These are phyloP conservation scores for Microctenopoma lineatum DNA, from an alignment of 2,797 vertebrate species.

Conservation along the genomic window DNA sequence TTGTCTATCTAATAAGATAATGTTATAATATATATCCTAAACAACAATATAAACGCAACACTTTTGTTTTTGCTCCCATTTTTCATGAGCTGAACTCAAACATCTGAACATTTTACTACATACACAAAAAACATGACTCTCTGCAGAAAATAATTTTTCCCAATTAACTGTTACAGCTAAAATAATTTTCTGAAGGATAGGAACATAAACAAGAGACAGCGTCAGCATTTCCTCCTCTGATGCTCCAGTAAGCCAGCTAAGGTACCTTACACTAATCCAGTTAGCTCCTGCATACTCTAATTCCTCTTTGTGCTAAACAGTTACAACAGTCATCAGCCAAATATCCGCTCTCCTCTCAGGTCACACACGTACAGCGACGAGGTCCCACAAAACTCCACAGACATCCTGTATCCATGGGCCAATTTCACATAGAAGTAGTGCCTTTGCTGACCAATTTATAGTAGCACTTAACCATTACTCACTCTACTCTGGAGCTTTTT, in stretches of 20 bases:
- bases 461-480: background rate
- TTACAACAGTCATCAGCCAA: constrained; percentile 51
- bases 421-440: background rate
- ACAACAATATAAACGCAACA: no score
- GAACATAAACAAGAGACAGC: constrained; percentile 1
- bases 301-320: constrained; percentile 67
- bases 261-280: constrained; percentile 73
- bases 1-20: background rate
- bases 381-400: constrained; percentile 12
- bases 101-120: no score
- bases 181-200: constrained; percentile 13
- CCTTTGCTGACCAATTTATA: background rate
- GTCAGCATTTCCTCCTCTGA: constrained; percentile 44
- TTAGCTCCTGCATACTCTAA: constrained; percentile 61
- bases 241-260: constrained; percentile 52
- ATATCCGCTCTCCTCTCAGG: constrained; percentile 30
- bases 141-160: background rate
- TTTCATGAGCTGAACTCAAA: no score
- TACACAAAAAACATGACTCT: no score
- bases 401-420: background rate
- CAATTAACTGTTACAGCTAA: background rate
- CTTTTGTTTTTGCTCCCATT: background rate
- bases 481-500: background rate
- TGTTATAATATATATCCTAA: no score
- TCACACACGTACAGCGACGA: constrained; percentile 12